Percentiles rank a stretch among this genome's conserved stretches.
phyloP scores from a whole-genome alignment of 2,888 invertebrate genomes.

The Temnothorax rugatulus region DNA sequence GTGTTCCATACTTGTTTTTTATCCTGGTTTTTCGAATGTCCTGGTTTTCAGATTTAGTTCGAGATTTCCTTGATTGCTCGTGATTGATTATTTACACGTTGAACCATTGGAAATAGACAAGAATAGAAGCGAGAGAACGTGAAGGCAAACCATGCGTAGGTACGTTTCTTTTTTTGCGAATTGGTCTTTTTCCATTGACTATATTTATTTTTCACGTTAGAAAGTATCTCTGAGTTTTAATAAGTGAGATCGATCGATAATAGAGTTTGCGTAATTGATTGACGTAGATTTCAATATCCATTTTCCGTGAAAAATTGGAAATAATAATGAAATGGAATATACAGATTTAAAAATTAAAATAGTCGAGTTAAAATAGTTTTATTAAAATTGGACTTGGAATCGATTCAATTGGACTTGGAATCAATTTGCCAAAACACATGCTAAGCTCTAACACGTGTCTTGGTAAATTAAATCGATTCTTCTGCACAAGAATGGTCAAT shows the following conservation, averaged over 20 bases:
- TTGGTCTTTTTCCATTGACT: not conserved
- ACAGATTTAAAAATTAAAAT: not conserved
- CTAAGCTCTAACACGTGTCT: not conserved
- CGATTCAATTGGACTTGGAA: not conserved
- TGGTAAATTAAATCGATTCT: not conserved
- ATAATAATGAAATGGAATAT: not conserved
- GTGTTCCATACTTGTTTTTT: not conserved
- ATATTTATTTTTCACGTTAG: not conserved
- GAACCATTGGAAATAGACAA: slow-evolving; percentile 1
- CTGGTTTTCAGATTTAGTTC: slow-evolving; percentile 3
- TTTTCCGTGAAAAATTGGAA: not conserved
- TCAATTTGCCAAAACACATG: not conserved
- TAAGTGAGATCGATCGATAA: not conserved
- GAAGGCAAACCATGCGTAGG: slow-evolving; percentile 26
- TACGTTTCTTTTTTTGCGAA: not conserved
- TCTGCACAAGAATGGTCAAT: not conserved
- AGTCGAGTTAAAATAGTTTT: not conserved
- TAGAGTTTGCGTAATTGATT: not conserved
- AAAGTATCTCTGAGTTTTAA: not conserved
- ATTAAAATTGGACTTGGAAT: not conserved
- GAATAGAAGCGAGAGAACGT: not conserved
- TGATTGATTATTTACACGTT: slow-evolving; percentile 30
- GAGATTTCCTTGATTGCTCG: slow-evolving; percentile 1
- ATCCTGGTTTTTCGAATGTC: not conserved
- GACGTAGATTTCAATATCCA: not conserved